Evolutionary conservation across 2,888 invertebrate genomes (phyloP).

Genomic region (Agrotis puta): DNA sequence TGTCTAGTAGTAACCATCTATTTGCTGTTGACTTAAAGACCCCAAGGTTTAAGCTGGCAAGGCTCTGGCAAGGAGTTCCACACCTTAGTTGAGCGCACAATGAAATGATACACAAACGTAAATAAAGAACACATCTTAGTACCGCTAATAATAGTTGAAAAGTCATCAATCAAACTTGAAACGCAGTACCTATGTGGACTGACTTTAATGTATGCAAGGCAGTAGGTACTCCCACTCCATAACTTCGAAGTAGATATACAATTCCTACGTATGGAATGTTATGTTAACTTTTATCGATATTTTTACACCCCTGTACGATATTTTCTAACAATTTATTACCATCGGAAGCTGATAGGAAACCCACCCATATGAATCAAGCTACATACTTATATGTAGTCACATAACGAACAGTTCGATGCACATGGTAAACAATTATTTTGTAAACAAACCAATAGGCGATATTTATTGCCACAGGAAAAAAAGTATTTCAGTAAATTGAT

Average conservation of each 20-base stretch:
- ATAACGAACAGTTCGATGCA: slow-evolving; percentile 42
- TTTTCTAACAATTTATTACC: neutral
- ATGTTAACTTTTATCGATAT: slow-evolving; percentile 1
- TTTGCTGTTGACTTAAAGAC: too few species aligned
- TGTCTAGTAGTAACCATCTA: too few species aligned
- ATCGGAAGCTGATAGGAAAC: neutral
- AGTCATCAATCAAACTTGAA: neutral
- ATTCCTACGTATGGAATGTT: neutral
- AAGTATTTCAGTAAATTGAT: slow-evolving; percentile 58
- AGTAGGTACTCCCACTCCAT: neutral
- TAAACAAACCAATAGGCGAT: slow-evolving; percentile 68
- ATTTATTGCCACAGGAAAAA: slow-evolving; percentile 62
- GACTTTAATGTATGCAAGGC: neutral
- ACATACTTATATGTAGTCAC: neutral
- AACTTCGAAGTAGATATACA: neutral
- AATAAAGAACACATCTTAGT: neutral
- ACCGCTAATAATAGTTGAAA: neutral
- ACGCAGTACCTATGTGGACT: neutral
- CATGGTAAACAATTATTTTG: slow-evolving; percentile 53
- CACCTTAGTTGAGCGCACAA: too few species aligned
- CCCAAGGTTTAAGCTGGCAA: too few species aligned
- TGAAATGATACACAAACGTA: neutral
- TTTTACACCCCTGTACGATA: neutral
- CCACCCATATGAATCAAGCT: neutral
- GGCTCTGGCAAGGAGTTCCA: too few species aligned